These are phyloP conservation scores for Zaprionus nigranus DNA, from an alignment of 1,140 invertebrate species.

Conservation along the genomic window DNA sequence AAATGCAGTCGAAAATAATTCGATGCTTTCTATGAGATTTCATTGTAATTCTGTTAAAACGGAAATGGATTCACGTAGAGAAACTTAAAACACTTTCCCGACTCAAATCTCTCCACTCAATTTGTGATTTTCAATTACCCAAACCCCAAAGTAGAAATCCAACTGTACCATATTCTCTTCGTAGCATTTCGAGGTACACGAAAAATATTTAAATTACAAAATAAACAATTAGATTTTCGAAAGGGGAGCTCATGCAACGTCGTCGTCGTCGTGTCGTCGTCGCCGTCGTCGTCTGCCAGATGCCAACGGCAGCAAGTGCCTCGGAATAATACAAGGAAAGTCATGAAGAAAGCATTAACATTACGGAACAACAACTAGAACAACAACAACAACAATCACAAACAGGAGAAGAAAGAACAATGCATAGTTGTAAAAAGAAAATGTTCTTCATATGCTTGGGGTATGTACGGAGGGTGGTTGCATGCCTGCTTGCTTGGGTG, in stretches of 20 bases:
- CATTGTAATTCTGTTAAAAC: neutral
- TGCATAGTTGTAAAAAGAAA: slow-evolving; percentile 59
- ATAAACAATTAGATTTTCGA: slow-evolving; percentile 76
- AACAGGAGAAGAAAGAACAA: slow-evolving; percentile 29
- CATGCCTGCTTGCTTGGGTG: neutral
- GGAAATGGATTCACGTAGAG: slow-evolving; percentile 16
- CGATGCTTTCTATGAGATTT: neutral
- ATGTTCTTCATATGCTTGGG: slow-evolving; percentile 46
- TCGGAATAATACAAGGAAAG: slow-evolving; percentile 66
- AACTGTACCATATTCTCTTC: neutral
- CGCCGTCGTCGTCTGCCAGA: slow-evolving; percentile 29
- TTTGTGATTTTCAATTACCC: slow-evolving; percentile 71
- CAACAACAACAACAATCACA: slow-evolving; percentile 20
- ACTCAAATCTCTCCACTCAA: slow-evolving; percentile 6
- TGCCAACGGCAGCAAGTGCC: slow-evolving; percentile 53
- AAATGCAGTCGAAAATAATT: slow-evolving; percentile 33
- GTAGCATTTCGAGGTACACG: slow-evolving; percentile 20
- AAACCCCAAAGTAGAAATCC: slow-evolving; percentile 34
- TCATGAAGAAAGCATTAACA: slow-evolving; percentile 64
- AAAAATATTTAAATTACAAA: slow-evolving; percentile 78
- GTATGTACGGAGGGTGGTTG: neutral
- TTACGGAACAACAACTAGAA: slow-evolving; percentile 24
- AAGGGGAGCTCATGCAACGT: slow-evolving; percentile 43
- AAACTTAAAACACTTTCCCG: slow-evolving; percentile 18
- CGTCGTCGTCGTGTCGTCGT: slow-evolving; percentile 7